Evolutionary conservation across 1,140 invertebrate species (phyloP), one percentile per base, ranked within the genome.

Genomic region (Drosophila teissieri): DNA sequence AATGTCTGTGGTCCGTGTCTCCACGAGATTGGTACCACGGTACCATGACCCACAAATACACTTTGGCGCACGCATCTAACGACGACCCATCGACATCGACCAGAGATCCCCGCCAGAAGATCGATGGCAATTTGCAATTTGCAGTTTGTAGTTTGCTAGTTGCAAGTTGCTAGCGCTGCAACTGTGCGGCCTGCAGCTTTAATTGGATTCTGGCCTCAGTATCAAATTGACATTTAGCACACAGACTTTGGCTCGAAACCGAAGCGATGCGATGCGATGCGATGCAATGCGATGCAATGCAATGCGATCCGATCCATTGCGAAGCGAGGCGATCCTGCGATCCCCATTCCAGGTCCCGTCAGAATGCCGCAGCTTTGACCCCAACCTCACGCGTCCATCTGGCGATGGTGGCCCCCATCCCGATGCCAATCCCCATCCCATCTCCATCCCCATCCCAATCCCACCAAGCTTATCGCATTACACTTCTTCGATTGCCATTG

Each of bases 161-260:
- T 89, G 84, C 84, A 89, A 82, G 73, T 75, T 55, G 64, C 63
- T 53, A 70, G 64, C 36, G 64, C 36, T 74, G 80, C 75, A 75
- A 58, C 79, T 77, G 72, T 63, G 51, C 44, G 37, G 53, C 48
- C 73, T 82, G 67, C 51, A 53, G 68, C 77, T 84, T 89, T 89
- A 89, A 89, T 89, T 89, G 84, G 84, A 89, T 89, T 88, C 81
- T 68, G 73, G 56, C 49, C 62, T 2, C n/a, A 77, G 56, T 77
- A 89, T 80, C 84, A 89, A 89, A 89, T 80, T 89, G 85, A 89
- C 84, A 89, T 89, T 89, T 89, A 88, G 83, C 83, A 83, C 83
- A 88, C 74, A 83, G 58, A 27, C 49, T 51, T 34, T 34, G 24
- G 56, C 42, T 42, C 19, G 31, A 57, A 36, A 14, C 19, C 57